phyloP scores from a whole-genome alignment of 2,888 invertebrate species.

The Cheilosia grossa region DNA sequence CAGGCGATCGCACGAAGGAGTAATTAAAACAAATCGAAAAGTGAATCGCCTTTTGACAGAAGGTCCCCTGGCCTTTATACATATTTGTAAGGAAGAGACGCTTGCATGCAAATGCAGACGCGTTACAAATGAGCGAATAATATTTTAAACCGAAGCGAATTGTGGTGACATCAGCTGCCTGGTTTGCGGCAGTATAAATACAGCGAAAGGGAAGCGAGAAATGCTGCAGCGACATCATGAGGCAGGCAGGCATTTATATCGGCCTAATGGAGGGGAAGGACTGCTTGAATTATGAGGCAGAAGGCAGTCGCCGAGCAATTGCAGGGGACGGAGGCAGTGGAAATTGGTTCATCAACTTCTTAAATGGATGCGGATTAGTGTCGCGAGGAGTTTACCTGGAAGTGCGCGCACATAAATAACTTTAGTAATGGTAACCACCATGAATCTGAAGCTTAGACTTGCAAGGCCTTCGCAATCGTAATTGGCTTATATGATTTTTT shows the following conservation, averaged over 20 bases:
- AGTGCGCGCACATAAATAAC: neutral
- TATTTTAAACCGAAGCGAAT: slow-evolving; percentile 64
- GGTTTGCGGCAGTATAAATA: slow-evolving; percentile 40
- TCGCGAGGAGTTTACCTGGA: neutral
- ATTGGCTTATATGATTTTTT: no score
- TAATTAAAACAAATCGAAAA: slow-evolving; percentile 12
- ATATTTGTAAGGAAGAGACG: neutral
- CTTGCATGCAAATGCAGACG: slow-evolving; percentile 14
- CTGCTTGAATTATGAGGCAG: slow-evolving; percentile 29
- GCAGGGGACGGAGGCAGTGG: neutral
- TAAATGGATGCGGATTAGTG: slow-evolving; percentile 21
- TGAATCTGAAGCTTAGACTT: no score
- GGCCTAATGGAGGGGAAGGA: slow-evolving; percentile 47
- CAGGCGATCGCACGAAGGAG: neutral
- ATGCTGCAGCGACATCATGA: slow-evolving; percentile 19
- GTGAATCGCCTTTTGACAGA: slow-evolving; percentile 41
- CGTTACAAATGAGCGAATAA: slow-evolving; percentile 72
- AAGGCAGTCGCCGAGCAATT: slow-evolving; percentile 6
- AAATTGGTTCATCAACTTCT: slow-evolving; percentile 37
- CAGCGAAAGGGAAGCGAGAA: slow-evolving; percentile 4
- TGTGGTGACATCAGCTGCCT: slow-evolving; percentile 73
- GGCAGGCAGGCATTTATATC: neutral
- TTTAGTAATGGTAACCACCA: neutral
- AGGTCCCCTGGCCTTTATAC: neutral
- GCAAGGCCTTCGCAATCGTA: no score